These are phyloP conservation scores for Phengaris alcon DNA, from an alignment of 2,888 invertebrate genomes.

Conservation along the genomic window DNA sequence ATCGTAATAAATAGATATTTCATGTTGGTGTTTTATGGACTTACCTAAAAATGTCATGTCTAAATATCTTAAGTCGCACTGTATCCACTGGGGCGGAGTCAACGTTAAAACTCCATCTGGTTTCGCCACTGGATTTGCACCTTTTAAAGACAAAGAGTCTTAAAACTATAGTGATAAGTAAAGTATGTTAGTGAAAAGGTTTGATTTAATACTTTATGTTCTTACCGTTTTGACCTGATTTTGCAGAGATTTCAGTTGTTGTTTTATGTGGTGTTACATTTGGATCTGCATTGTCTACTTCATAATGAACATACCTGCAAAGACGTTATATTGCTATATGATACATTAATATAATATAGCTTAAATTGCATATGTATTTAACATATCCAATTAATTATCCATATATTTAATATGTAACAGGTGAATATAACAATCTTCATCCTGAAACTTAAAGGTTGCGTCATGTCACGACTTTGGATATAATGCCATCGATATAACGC, in stretches of 20 bases:
- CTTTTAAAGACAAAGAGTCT: slow-evolving; percentile 36
- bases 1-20: background rate
- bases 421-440: too few relatives aligned
- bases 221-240: slow-evolving; percentile 58
- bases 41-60: slow-evolving; percentile 93
- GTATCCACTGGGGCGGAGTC: slow-evolving; percentile 97
- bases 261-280: slow-evolving; percentile 58
- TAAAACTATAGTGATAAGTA: too few relatives aligned
- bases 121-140: slow-evolving; percentile 52
- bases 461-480: too few relatives aligned
- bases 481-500: too few relatives aligned
- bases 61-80: slow-evolving; percentile 94
- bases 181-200: too few relatives aligned
- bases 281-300: slow-evolving; percentile 89
- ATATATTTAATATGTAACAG: too few relatives aligned
- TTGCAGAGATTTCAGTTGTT: slow-evolving; percentile 46
- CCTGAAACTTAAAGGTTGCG: too few relatives aligned
- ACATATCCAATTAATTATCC: too few relatives aligned
- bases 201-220: background rate
- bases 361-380: too few relatives aligned
- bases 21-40: slow-evolving; percentile 29
- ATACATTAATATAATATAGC: too few relatives aligned
- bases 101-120: slow-evolving; percentile 81
- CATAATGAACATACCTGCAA: slow-evolving; percentile 95
- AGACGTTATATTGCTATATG: background rate